A percentile compares a stretch with the other conserved stretches of the same genome.
Conservation (phyloP, 2,113 vertebrate species). For the Oncorhynchus gorbuscha region DNA sequence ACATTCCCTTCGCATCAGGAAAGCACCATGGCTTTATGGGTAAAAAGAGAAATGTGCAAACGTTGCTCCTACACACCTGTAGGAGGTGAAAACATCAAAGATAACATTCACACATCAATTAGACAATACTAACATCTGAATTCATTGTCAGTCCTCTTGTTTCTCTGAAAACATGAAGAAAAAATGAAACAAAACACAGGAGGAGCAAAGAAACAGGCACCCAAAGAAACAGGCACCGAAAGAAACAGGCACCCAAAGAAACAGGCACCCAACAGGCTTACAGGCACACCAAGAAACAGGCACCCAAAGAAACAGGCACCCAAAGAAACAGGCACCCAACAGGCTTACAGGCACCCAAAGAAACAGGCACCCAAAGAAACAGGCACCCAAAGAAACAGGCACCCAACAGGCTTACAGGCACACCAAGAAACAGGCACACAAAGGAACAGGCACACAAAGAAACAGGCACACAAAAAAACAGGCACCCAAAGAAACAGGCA, state of each 20-base stretch:
- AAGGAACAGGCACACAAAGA: no score
- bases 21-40: conserved; percentile 57
- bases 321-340: no score
- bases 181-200: conserved; percentile 46
- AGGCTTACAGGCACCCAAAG: no score
- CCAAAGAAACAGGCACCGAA: conserved; percentile 49
- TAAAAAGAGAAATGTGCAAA: conserved; percentile 56
- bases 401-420: no score
- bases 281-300: no score
- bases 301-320: background rate
- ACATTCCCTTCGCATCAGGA: conserved; percentile 26
- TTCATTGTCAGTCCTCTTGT: conserved; percentile 35
- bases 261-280: no score
- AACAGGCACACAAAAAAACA: no score
- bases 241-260: no score
- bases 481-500: no score
- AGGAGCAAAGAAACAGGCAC: conserved; percentile 21
- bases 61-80: conserved; percentile 38
- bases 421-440: no score
- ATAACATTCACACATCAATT: conserved; percentile 51
- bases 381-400: no score
- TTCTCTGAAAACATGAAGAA: conserved; percentile 57
- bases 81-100: conserved; percentile 40
- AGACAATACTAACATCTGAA: conserved; percentile 30
- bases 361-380: no score